Base-by-base conservation (phyloP, 2,113 vertebrate species). In the Bufo bufo region DNA sequence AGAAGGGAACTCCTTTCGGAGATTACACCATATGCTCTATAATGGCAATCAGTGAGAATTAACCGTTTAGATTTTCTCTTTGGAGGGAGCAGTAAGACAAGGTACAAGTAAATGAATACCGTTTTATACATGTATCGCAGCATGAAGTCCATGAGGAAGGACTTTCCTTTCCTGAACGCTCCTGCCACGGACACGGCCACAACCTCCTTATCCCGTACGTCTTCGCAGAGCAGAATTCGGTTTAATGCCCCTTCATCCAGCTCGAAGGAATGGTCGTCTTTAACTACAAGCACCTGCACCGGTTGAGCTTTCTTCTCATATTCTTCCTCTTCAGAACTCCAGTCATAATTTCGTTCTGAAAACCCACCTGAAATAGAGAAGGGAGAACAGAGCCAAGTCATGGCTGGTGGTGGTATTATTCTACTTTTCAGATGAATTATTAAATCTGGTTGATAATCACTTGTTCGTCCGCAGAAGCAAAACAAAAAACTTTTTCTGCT, bases 121-220 rank as follows among this genome's bases (percentile, higher is more conserved):
- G 97, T 96, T 43, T 95, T 97, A 95, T 99, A 99, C 98, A 99
- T 99, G 92, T 97, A 99, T 0, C 98, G 96, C 93, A 99, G 94
- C 98, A 99, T 99, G 93, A 99, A 99, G 93, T 99, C 98, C 98
- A 99, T 98, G 83, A 99, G 96, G 93, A 99, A 99, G 0, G 98
- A 99, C 90, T 99, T 99, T 23, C 98, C 98, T 94, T 99, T 99
- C 6, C 98, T 95, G 86, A 99, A 99, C 43, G 98, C 98, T 86
- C 98, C 98, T 3, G 98, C 98, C 11, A 99, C 98, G 0, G 98
- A 99, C 82, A 99, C 96, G 2, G 97, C 97, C 72, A 99, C 98
- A 0, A 99, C 98, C 86, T 99, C 98, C 10, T 97, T 95, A 69
- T 99, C 98, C 6, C 97, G 92, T 91, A 99, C 95, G 33, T 97